Percentiles rank a stretch among this genome's conserved stretches.
Conservation (phyloP, 2,888 invertebrate genomes). For the Fragum fragum region DNA sequence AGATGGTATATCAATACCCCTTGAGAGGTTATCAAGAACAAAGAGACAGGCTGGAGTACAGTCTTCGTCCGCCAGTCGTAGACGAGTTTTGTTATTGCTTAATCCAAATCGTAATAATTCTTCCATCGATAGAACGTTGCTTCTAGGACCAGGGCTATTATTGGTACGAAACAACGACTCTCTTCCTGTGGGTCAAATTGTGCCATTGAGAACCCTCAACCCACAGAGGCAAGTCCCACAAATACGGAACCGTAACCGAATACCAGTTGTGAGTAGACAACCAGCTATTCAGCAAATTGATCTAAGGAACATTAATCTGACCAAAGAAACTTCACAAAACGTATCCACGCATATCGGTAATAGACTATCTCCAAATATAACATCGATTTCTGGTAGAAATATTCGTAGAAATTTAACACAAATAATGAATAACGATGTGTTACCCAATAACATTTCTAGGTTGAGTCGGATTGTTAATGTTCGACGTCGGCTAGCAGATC, state of each 20-base stretch:
- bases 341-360: not conserved
- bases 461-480: not conserved
- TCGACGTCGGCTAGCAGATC: not conserved
- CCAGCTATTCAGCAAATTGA: constrained; percentile 18
- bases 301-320: constrained; percentile 6
- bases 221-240: constrained; percentile 18
- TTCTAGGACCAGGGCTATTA: not conserved
- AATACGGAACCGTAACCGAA: not conserved
- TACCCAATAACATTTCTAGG: not conserved
- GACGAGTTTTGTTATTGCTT: constrained; percentile 11
- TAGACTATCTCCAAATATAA: not conserved
- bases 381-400: not conserved
- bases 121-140: not conserved
- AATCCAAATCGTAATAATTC: not conserved
- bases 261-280: not conserved
- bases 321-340: not conserved
- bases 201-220: not conserved
- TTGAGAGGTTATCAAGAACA: constrained; percentile 9
- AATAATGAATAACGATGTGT: not conserved
- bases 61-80: not conserved
- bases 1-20: constrained; percentile 16
- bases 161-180: constrained; percentile 10
- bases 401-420: not conserved
- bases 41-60: not conserved
- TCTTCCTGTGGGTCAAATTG: not conserved